Evolutionary conservation across 53 echinoderm and acorn worm genomes (phyloP).

Genomic region (Holothuria scabra): DNA sequence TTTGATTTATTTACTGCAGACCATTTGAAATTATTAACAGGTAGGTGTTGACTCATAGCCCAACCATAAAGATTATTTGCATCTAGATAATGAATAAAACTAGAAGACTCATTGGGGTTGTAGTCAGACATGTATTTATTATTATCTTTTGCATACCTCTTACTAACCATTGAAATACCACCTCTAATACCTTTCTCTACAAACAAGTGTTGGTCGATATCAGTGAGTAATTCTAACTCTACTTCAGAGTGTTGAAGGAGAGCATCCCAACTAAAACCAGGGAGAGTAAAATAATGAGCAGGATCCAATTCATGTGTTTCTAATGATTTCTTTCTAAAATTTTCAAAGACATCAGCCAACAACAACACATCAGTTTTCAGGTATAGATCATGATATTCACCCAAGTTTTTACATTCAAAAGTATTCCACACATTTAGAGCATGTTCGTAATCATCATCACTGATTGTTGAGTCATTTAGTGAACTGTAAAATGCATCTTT

Average conservation of each 20-base stretch:
- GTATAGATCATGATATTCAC: no score
- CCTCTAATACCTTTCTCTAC: constrained; percentile 9
- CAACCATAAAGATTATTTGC: constrained; percentile 9
- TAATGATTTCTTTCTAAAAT: not conserved
- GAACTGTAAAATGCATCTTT: no score
- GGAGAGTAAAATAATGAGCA: not conserved
- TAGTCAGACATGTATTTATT: not conserved
- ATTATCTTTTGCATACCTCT: not conserved
- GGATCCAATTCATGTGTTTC: no score
- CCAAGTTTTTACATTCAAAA: no score
- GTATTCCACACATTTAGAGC: no score
- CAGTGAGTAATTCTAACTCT: not conserved
- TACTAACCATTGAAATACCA: constrained; percentile 1
- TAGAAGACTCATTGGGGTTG: not conserved
- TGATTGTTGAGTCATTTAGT: no score
- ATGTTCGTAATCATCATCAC: no score
- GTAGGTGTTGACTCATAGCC: constrained; percentile 2
- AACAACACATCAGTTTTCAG: no score
- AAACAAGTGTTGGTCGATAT: constrained; percentile 6
- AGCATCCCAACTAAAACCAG: not conserved
- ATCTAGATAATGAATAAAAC: constrained; percentile 2
- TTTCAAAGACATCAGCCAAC: no score
- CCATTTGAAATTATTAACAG: not conserved
- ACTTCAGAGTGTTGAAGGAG: no score
- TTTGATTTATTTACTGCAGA: not conserved